Evolutionary conservation across 2,113 vertebrate genomes (phyloP).

Genomic region (Marmota flaviventris): DNA sequence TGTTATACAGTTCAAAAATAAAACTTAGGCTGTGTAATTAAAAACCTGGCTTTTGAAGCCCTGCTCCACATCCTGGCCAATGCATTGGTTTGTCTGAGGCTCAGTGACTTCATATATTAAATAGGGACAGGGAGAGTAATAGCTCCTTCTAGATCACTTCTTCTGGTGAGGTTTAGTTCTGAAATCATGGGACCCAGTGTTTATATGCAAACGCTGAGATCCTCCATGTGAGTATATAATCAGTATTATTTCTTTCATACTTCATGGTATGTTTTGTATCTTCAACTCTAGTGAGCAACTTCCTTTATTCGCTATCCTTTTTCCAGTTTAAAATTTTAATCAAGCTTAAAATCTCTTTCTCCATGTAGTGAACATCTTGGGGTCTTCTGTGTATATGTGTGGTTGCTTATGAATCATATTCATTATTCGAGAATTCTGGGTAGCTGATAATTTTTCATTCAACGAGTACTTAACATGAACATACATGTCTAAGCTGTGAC

Average conservation of each 20-base stretch:
- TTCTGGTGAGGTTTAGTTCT: not conserved
- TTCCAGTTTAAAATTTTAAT: conserved; percentile 26
- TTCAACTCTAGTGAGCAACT: not conserved
- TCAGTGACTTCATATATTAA: not conserved
- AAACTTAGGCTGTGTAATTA: not conserved
- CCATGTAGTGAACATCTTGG: not conserved
- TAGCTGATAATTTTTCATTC: conserved; percentile 24
- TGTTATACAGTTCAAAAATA: not conserved
- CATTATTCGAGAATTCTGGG: not conserved
- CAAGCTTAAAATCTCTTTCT: not conserved
- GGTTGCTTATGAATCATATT: not conserved
- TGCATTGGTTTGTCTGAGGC: not conserved
- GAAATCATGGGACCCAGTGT: not conserved
- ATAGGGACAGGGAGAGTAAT: not conserved
- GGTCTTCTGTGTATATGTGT: not conserved
- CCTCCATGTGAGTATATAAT: not conserved
- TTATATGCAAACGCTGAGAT: not conserved
- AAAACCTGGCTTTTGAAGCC: not conserved
- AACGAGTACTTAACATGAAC: not conserved
- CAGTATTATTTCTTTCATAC: not conserved
- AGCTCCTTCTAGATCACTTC: not conserved
- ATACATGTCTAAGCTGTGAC: not conserved
- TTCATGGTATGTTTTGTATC: not conserved
- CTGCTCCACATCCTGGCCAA: not conserved
- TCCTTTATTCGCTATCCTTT: not conserved